Conservation (phyloP, 2,113 vertebrate species). For the Protomyctophum bolini region DNA sequence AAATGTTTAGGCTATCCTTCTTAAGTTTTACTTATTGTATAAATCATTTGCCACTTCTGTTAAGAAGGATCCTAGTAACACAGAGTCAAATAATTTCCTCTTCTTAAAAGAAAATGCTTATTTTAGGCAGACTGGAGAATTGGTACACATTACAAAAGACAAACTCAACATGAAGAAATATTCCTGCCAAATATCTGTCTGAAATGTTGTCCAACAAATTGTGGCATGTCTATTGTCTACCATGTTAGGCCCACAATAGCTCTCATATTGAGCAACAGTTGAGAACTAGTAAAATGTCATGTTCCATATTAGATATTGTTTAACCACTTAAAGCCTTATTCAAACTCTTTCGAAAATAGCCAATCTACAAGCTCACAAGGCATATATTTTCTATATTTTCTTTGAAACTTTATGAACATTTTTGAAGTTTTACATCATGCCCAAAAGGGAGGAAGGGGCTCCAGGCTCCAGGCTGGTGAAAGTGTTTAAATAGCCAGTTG, state of each 20-base stretch:
- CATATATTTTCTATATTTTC: too few species aligned
- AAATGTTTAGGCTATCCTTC: not conserved
- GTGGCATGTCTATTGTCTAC: slow-evolving; percentile 36
- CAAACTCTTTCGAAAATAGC: too few species aligned
- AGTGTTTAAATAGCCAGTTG: too few species aligned
- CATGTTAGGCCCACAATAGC: slow-evolving; percentile 51
- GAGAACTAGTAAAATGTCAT: slow-evolving; percentile 46
- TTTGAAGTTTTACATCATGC: too few species aligned
- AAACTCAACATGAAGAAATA: slow-evolving; percentile 20
- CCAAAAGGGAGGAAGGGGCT: too few species aligned
- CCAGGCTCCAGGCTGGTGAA: too few species aligned
- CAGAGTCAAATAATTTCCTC: not conserved
- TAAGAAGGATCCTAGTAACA: not conserved
- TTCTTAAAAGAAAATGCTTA: not conserved
- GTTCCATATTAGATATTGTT: slow-evolving; percentile 27
- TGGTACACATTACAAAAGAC: slow-evolving; percentile 10
- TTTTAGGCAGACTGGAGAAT: slow-evolving; percentile 14
- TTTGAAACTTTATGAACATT: too few species aligned
- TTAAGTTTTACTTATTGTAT: not conserved
- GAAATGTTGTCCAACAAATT: slow-evolving; percentile 27
- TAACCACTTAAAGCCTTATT: too few species aligned
- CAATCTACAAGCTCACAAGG: not conserved
- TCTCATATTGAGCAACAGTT: slow-evolving; percentile 50
- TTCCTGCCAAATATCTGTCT: slow-evolving; percentile 50
- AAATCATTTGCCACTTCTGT: not conserved